Evolutionary conservation across 1,140 invertebrate genomes (phyloP).

Genomic region (Drosophila kanapiae): DNA sequence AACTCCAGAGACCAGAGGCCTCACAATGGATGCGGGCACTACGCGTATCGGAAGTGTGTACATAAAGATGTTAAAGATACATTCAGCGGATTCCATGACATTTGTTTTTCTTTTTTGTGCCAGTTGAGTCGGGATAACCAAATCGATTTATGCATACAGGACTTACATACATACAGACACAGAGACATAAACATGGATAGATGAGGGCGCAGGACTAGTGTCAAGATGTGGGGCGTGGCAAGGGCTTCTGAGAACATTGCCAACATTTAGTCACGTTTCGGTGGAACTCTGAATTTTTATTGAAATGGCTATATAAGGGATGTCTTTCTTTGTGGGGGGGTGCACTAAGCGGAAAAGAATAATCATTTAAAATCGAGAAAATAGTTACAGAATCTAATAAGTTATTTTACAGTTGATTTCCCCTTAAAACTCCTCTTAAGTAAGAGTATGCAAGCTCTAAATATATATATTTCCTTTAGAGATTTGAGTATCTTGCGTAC

Average conservation of each 20-base stretch:
- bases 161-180: constrained; percentile 17
- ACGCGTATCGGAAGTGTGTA: constrained; percentile 18
- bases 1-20: constrained; percentile 11
- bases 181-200: not conserved
- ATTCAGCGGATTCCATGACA: constrained; percentile 52
- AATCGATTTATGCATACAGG: constrained; percentile 70
- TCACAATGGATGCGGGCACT: not conserved
- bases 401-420: not conserved
- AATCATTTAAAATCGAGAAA: not conserved
- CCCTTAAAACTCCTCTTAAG: no score
- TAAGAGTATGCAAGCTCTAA: no score
- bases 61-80: constrained; percentile 58
- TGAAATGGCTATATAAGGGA: constrained; percentile 58
- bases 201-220: constrained; percentile 12
- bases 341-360: not conserved
- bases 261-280: constrained; percentile 71
- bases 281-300: constrained; percentile 60
- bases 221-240: constrained; percentile 13
- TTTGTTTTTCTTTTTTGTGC: constrained; percentile 34
- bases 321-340: constrained; percentile 31
- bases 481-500: no score
- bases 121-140: constrained; percentile 39
- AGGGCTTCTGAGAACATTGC: constrained; percentile 9
- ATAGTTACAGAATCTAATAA: not conserved
- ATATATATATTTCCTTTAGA: no score